Evolutionary conservation across 2,888 invertebrate species (phyloP), one percentile per base, ranked within the genome.

Genomic region (Chromoteleia sp.): DNA sequence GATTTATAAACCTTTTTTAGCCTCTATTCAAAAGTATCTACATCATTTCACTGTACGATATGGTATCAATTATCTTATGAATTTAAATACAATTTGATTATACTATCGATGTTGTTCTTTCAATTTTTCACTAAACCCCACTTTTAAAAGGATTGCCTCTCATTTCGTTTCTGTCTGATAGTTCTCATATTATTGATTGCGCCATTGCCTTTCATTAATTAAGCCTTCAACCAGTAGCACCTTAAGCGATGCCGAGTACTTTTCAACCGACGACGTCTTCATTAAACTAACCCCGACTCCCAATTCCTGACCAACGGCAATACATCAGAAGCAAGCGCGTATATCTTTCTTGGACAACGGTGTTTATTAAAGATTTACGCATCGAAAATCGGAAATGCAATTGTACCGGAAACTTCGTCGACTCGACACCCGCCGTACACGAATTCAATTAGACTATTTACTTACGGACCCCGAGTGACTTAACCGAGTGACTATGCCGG

Each of bases 391-490:
- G 79, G 59, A 79, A 73, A 73, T 67, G 67, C 54, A 73, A 65
- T 71, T 78, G 71, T 67, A 25, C 52, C 63, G 70, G 58, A 70
- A 74, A 70, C 65, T 80, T 70, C 33, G 70, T 58, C 68, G 56
- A 45, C 50, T 61, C 70, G 80, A 75, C 74, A 63, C 75, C 74
- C 43, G 58, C 52, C 50, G 48, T 61, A 68, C 79, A 76, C 77
- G 73, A 83, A 83, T 78, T 77, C 74, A 81, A 77, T 81, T 81
- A 77, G 74, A 70, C 59, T 80, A 74, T 83, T 80, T 76, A 83
- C 80, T 80, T 67, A 52, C 43, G 33, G 52, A 29, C 52, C 59
- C 25, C 86, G 85, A 87, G 86, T 84, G 85, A 83, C 77, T 86
- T 76, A 84, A 81, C 83, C 84, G 25, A 71, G 71, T 52, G 84